Percentiles rank a stretch among this genome's conserved stretches.
phyloP scores from a whole-genome alignment of 2,888 invertebrate species.

The Chloroclysta siterata region DNA sequence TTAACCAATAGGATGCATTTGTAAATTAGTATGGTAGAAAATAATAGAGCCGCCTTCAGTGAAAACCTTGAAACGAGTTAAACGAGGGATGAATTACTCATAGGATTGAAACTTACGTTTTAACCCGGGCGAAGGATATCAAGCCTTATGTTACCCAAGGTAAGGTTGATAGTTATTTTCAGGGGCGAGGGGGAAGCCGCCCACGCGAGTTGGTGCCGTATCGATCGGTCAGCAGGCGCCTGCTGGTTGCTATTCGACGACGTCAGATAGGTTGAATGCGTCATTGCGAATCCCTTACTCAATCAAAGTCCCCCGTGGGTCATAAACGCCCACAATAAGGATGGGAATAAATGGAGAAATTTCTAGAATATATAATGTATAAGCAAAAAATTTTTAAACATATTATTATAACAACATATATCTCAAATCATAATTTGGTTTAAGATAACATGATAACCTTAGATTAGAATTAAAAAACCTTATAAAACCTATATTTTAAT shows the following conservation, averaged over 20 bases:
- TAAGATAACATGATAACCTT: too few relatives aligned
- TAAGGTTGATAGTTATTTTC: conserved; percentile 58
- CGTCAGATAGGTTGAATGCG: conserved; percentile 58
- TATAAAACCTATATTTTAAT: too few relatives aligned
- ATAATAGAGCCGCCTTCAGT: background rate
- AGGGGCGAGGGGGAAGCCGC: conserved; percentile 61
- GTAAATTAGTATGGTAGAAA: background rate
- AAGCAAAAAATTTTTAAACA: too few relatives aligned
- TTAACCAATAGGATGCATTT: too few relatives aligned
- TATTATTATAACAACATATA: too few relatives aligned
- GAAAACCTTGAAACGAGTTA: conserved; percentile 27
- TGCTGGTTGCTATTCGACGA: conserved; percentile 56
- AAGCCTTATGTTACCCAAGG: conserved; percentile 39
- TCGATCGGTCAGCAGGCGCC: conserved; percentile 74
- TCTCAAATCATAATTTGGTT: too few relatives aligned
- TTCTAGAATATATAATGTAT: conserved; percentile 1
- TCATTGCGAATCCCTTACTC: conserved; percentile 66
- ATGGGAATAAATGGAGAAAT: conserved; percentile 16
- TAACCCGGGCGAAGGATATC: conserved; percentile 38
- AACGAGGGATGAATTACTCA: conserved; percentile 32
- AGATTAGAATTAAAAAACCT: background rate
- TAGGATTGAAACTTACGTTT: conserved; percentile 25
- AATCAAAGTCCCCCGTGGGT: conserved; percentile 52
- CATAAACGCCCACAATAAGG: conserved; percentile 28
- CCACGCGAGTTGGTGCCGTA: conserved; percentile 64